Evolutionary conservation across 2,113 vertebrate genomes (phyloP), one percentile per base, ranked within the genome.

Genomic region (Suricata suricatta): DNA sequence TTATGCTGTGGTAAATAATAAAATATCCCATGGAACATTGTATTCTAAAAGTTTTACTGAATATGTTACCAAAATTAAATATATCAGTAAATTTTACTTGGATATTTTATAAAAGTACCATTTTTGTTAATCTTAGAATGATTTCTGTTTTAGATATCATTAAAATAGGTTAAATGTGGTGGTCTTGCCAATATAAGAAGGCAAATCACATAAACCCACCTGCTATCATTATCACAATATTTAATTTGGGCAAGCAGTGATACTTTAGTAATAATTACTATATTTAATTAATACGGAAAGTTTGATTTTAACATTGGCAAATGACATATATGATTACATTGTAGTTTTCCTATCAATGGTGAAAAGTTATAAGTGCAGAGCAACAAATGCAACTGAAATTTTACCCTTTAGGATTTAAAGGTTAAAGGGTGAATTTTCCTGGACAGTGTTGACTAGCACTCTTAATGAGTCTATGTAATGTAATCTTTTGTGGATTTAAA

Each of bases 31-130:
- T 88, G 57, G 19, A 80, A 85, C 74, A 81, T 85, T 89, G 4
- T 29, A 54, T 86, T 97, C 94, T 69, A 93, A 90, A 29, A 63
- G 19, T 35, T 95, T 82, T 79, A 50, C 52, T 71, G 38, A 88
- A 38, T 77, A 23, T 90, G 38, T 76, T 91, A 77, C 64, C 13
- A 92, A 52, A 85, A 60, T 47, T 77, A 52, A 41, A 83, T 57
- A 35, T 79, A 63, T 74, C 29, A 68, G 7, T 84, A 76, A 52
- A 31, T 72, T 83, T 60, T 76, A 38, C 21, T 68, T 68, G 52
- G n/a, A 54, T 44, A 8, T 83, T 74, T 21, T 31, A 25, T 52
- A 47, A 47, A 68, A 82, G 4, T 95, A 69, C 25, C 3, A 66
- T 79, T 35, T 14, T 77, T 87, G 19, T 93, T 76, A 31, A 33